Base-by-base conservation (phyloP, 1,140 invertebrate genomes). In the Halictus rubicundus region DNA sequence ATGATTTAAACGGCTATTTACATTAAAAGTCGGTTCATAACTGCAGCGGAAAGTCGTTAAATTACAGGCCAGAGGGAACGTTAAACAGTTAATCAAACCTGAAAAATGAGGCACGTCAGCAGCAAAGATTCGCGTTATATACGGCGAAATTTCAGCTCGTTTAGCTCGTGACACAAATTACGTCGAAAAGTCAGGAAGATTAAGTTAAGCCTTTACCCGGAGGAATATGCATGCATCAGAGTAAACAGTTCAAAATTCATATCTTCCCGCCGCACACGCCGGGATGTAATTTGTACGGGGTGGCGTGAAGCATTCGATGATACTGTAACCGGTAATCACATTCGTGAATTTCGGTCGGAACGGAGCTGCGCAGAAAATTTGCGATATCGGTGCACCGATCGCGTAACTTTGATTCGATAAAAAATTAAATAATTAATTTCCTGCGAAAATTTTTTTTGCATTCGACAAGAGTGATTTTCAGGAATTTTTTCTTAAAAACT, bases 141-240 rank as follows among this genome's bases (percentile, higher is more conserved):
- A 16, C 49, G 12, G 59, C 5, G 14, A 54, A 71, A 71, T 78
- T 78, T 63, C 59, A 63, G 23, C 60, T 72, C 69, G 46, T 78
- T 78, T 78, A 59, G 23, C 19, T 16, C 46, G 14, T 19, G 76
- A 61, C 49, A 72, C 60, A 46, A 64, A 78, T 72, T 78, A 65
- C 68, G 74, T 61, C 16, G 75, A 46, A n/a, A 64, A 78, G 76
- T 72, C 69, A 7, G 25, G 68, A 54, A 72, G 68, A 78, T 72
- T 72, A 78, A 72, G 37, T 54, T 72, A 72, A 72, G 37, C 76
- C 46, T 65, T 64, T 57, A 32, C 32, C 32, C 42, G 59, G 46
- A 72, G 21, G 60, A 78, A 57, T 46, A 59, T 71, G 12, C 46
- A 52, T 52, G 68, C 23, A 64, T 64, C 76, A 71, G 63, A 42